Evolutionary conservation across 2,113 vertebrate species (phyloP), one percentile per base, ranked within the genome.

Genomic region (Bufo gargarizans): DNA sequence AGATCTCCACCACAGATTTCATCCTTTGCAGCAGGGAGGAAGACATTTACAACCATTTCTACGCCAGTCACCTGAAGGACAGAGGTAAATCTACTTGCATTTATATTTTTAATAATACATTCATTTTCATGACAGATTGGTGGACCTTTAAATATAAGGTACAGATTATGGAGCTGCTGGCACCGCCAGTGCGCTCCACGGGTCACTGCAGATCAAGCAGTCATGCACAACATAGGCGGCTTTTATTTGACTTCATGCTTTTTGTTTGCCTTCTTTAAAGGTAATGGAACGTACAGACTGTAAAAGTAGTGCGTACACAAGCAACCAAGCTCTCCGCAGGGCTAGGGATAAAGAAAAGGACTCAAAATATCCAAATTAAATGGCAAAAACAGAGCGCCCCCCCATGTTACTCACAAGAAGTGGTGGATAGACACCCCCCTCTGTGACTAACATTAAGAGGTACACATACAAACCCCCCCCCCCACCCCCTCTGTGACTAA

Each of bases 121-220:
- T 69, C 9, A 53, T 58, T 58, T n/a, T 22, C 14, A 20, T 43
- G 12, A 43, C 33, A 71, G 22, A 45, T 47, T 74, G 47, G 47
- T 77, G 47, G 45, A 0, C 45, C 16, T 77, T 77, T 50, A 77
- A 77, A 53, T 20, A 50, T 3, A 53, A 77, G 13, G 19, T 5
- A 53, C 1, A 59, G 53, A 59, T 56, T 53, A 58, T 71, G 4
- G 45, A 72, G 67, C 33, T 13, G 50, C 67, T 6, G 47, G 45
- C 9, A 69, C 20, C 50, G 81, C 20, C 45, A 22, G 61, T 84
- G 47, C 4, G 50, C 19, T 71, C 19, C 12, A 3, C 19, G 82
- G 49, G 55, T 84, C 82, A 71, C 82, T 69, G 47, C 65, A 84
- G 63, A 84, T 69, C 49, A 71, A 4, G 82, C 82, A 83, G 63